Evolutionary conservation across 2,113 vertebrate species (phyloP).

Genomic region (Phyllostomus discolor): DNA sequence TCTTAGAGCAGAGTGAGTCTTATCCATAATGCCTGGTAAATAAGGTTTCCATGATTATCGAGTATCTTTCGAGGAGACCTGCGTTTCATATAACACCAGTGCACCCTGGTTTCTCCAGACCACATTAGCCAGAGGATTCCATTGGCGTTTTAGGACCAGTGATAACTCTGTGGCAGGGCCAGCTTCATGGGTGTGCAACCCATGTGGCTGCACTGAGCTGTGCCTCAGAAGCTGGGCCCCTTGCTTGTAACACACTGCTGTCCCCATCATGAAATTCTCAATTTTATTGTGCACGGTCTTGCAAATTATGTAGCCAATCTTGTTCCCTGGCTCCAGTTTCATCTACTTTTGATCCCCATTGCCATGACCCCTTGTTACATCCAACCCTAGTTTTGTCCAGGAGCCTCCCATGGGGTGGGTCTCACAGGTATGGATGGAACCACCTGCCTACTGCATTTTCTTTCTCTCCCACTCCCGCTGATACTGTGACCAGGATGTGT

Average conservation of each 20-base stretch:
- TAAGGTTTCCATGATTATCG: neutral
- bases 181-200: fast-evolving
- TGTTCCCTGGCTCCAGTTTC: neutral
- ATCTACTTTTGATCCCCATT: neutral
- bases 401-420: fast-evolving
- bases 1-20: neutral
- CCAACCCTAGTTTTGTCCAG: neutral
- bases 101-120: neutral
- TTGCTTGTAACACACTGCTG: neutral
- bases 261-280: neutral
- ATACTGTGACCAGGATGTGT: neutral
- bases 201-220: no score
- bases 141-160: neutral
- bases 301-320: neutral
- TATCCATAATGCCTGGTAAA: neutral
- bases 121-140: neutral
- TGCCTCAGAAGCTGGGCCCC: neutral
- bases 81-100: neutral
- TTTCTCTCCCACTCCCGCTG: neutral
- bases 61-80: neutral
- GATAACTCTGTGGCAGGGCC: neutral
- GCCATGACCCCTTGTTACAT: neutral
- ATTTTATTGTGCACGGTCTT: neutral
- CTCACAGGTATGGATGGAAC: neutral
- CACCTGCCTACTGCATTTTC: neutral